These are phyloP conservation scores for Lordiphosa clarofinis DNA, from an alignment of 1,140 invertebrate genomes.

Conservation along the genomic window DNA sequence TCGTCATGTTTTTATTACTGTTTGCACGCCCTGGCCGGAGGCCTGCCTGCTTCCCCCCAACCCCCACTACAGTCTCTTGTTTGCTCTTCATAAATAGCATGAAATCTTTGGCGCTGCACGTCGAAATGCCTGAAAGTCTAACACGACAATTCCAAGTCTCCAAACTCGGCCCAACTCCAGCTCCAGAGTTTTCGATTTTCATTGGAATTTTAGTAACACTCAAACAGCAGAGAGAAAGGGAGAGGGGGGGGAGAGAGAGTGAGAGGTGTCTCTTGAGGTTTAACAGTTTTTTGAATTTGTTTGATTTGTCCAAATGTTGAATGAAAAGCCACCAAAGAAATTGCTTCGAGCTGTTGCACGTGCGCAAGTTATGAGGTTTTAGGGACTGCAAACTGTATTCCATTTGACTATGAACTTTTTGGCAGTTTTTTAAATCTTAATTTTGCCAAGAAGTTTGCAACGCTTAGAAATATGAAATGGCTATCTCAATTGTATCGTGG, in stretches of 20 bases:
- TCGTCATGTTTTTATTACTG: slow-evolving; percentile 76
- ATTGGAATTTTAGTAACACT: slow-evolving; percentile 57
- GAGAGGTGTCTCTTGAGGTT: no score
- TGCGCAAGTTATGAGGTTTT: not conserved
- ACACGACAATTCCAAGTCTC: slow-evolving; percentile 66
- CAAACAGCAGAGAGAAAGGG: not conserved
- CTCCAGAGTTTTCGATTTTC: slow-evolving; percentile 65
- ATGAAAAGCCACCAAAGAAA: slow-evolving; percentile 16
- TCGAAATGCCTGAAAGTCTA: slow-evolving; percentile 75
- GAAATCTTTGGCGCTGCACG: slow-evolving; percentile 69
- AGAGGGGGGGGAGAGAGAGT: not conserved
- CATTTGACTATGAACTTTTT: no score
- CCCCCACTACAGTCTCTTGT: slow-evolving; percentile 37
- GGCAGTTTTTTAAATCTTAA: no score
- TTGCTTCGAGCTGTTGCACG: not conserved
- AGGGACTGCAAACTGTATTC: no score
- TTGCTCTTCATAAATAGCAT: slow-evolving; percentile 76
- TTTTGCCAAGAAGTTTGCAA: no score
- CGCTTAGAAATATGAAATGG: no score
- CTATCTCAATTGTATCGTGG: no score
- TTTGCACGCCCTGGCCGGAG: slow-evolving; percentile 62
- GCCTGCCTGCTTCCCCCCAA: slow-evolving; percentile 12
- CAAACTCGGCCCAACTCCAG: slow-evolving; percentile 30
- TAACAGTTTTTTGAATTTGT: slow-evolving; percentile 44
- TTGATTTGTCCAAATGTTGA: slow-evolving; percentile 50